Conservation (phyloP, 2,888 invertebrate species). For the Halictus quadricinctus region DNA sequence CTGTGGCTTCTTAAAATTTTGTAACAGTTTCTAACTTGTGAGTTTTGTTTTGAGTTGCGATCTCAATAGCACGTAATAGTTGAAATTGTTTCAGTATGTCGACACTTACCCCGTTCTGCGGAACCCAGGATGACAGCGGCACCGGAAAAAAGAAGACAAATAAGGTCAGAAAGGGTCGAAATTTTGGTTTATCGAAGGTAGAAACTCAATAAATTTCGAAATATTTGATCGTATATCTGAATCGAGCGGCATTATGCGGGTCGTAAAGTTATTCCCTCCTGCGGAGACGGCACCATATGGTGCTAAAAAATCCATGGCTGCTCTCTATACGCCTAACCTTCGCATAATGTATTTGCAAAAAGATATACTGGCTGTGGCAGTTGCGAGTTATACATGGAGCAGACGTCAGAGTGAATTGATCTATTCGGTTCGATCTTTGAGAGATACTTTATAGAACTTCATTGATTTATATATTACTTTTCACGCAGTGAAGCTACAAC, state of each 20-base stretch:
- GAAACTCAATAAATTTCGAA: slow-evolving; percentile 22
- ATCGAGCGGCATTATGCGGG: slow-evolving; percentile 28
- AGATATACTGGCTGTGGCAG: slow-evolving; percentile 9
- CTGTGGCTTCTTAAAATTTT: no score
- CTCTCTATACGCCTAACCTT: slow-evolving; percentile 33
- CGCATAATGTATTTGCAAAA: slow-evolving; percentile 33
- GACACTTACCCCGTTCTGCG: slow-evolving; percentile 78
- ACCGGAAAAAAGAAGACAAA: slow-evolving; percentile 44
- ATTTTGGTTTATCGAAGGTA: background rate
- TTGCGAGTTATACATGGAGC: background rate
- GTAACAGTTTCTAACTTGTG: background rate
- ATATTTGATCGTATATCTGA: slow-evolving; percentile 23
- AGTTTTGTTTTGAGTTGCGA: background rate
- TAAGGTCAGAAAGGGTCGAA: slow-evolving; percentile 4
- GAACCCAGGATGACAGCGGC: background rate
- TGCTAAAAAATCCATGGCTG: slow-evolving; percentile 36
- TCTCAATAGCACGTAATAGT: background rate
- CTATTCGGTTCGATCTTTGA: background rate
- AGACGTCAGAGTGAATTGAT: background rate
- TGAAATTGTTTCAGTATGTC: background rate
- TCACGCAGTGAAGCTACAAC: background rate
- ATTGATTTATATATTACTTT: background rate
- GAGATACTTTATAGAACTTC: background rate
- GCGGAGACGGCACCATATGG: slow-evolving; percentile 38
- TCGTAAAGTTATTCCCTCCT: slow-evolving; percentile 39